These are phyloP conservation scores for Simalia tracyae DNA, from an alignment of 2,797 vertebrate species.

Conservation along the genomic window DNA sequence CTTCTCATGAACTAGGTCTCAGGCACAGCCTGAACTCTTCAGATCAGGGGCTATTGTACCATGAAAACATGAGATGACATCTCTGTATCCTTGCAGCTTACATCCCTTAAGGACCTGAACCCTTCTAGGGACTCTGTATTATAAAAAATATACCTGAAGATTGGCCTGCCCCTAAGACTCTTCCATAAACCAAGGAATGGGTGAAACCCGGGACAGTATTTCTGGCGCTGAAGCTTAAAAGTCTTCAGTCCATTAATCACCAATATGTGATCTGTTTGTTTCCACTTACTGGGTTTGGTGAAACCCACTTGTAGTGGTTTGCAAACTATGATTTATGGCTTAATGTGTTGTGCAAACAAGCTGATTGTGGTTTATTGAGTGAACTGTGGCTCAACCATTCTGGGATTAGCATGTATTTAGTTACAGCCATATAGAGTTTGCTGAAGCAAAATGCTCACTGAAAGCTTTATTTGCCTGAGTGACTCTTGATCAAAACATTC, in stretches of 20 bases:
- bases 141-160: background rate
- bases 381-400: background rate
- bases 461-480: background rate
- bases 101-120: background rate
- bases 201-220: background rate
- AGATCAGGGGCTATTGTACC: background rate
- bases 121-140: background rate
- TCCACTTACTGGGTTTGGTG: background rate
- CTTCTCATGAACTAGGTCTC: background rate
- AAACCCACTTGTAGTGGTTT: background rate
- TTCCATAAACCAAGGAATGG: background rate
- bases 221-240: background rate
- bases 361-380: background rate
- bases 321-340: background rate
- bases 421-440: background rate
- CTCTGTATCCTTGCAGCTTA: background rate
- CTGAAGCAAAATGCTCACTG: background rate
- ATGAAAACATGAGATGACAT: background rate
- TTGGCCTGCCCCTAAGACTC: background rate
- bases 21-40: background rate
- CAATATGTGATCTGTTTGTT: background rate
- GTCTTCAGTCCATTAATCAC: background rate
- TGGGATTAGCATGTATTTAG: background rate
- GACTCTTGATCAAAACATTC: background rate
- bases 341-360: background rate